Evolutionary conservation across 2,888 invertebrate species (phyloP), one percentile per base, ranked within the genome.

Genomic region (Xanthia togata): DNA sequence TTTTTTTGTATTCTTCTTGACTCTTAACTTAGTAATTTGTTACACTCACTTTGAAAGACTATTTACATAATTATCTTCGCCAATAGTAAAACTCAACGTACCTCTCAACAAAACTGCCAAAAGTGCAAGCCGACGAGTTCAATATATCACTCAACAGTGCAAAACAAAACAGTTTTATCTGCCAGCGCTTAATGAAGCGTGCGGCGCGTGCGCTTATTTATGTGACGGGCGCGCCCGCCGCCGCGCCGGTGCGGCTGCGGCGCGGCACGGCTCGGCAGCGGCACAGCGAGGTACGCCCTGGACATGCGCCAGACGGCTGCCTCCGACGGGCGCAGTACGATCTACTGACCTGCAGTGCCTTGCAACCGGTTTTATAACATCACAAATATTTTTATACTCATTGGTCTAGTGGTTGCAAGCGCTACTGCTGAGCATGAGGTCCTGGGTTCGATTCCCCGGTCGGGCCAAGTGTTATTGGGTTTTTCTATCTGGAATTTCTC

Each of bases 161-260:
- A 26, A 62, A 70, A 67, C 35, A 57, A 62, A 70, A 38, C 4
- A 41, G 60, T 60, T 62, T 23, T 53, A 57, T 68, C 38, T 23
- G 14, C 38, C 35, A 9, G 38, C 47, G 17, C 23, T 53, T 72
- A 38, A 38, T 38, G 38, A 5, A 38, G 38, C 38, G 38, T 38
- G 38, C 38, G 38, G 8, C 38, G 9, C 38, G 38, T 5, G 38
- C 38, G 38, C 38, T 5, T 38, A 38, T 38, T 38, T 38, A 38
- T 38, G 38, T 38, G 38, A 38, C 0, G 38, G 38, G 38, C 38
- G 38, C 9, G 31, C 31, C 31, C 31, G 31, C 2, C 31, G 2
- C 31, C 31, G 31, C 31, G 38, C 9, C 38, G 60, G 17, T 23
- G 23, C 26, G 8, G 8, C 23, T 35, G 23, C 38, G 26, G 12